Conservation (phyloP, 2,113 vertebrate genomes). For the Actenoides hombroni region DNA sequence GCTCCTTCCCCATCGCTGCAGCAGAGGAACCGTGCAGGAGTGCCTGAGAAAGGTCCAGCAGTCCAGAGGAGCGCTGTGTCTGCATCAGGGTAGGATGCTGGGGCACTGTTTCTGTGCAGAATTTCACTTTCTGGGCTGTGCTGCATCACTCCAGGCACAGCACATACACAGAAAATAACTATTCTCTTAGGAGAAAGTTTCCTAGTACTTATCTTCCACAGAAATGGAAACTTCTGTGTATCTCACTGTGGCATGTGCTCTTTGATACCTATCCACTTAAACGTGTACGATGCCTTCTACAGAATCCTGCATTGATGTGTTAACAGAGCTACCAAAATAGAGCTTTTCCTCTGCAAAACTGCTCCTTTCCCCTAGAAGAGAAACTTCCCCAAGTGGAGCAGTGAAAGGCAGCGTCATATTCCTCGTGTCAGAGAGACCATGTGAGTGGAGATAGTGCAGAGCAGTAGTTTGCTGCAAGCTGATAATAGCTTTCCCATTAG, state of each 20-base stretch:
- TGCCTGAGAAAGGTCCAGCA: too few relatives aligned
- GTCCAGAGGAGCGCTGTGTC: too few relatives aligned
- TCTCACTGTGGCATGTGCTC: not conserved
- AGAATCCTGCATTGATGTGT: not conserved
- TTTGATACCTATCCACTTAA: not conserved
- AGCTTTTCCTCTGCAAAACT: not conserved
- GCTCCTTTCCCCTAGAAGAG: not conserved
- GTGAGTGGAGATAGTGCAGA: not conserved
- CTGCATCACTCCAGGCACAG: too few relatives aligned
- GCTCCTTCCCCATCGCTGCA: too few relatives aligned
- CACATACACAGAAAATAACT: too few relatives aligned
- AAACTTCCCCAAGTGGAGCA: not conserved
- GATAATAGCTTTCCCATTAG: slow-evolving; percentile 9
- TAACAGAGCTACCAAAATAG: not conserved
- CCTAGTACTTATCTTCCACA: not conserved
- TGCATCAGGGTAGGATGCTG: too few relatives aligned
- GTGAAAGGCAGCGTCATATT: not conserved
- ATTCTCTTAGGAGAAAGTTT: too few relatives aligned
- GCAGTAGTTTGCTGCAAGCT: not conserved
- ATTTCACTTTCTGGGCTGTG: too few relatives aligned
- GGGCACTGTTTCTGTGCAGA: too few relatives aligned
- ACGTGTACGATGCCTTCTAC: not conserved
- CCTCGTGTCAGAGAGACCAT: not conserved
- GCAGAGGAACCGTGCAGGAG: too few relatives aligned
- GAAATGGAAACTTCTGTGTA: not conserved